These are phyloP conservation scores for Diplazon laetatorius DNA, from an alignment of 2,888 invertebrate genomes.

Conservation along the genomic window DNA sequence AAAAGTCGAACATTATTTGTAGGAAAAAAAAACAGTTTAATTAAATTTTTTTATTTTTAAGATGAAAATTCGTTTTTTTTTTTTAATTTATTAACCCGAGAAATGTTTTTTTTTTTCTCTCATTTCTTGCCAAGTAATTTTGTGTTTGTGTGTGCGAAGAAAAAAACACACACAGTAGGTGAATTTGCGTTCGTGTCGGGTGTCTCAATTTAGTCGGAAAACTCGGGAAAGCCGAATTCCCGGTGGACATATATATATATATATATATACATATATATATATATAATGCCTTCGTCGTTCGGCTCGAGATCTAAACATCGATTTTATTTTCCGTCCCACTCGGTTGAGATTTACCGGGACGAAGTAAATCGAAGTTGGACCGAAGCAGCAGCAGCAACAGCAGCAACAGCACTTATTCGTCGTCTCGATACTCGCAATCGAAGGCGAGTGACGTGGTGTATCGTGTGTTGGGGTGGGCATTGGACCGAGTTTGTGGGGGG, in stretches of 20 bases:
- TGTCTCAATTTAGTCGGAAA: slow-evolving; percentile 27
- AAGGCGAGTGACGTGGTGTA: slow-evolving; percentile 13
- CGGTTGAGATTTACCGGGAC: slow-evolving; percentile 52
- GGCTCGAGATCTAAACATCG: too few relatives aligned
- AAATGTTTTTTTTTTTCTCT: too few relatives aligned
- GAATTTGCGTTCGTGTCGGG: too few relatives aligned
- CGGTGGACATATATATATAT: neutral
- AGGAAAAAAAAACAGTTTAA: too few relatives aligned
- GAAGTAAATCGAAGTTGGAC: slow-evolving; percentile 52
- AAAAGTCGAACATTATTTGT: too few relatives aligned
- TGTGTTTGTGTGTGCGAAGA: slow-evolving; percentile 7
- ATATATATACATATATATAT: neutral
- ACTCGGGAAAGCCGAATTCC: slow-evolving; percentile 16
- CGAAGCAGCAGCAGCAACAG: too few relatives aligned
- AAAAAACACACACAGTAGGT: neutral
- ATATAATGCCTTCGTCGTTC: neutral
- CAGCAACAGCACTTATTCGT: slow-evolving; percentile 29
- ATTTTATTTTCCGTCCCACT: slow-evolving; percentile 30
- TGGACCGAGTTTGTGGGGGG: too few relatives aligned
- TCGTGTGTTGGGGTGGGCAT: slow-evolving; percentile 21
- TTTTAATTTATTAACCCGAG: too few relatives aligned
- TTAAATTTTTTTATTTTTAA: too few relatives aligned
- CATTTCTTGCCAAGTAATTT: too few relatives aligned
- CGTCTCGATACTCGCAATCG: slow-evolving; percentile 26
- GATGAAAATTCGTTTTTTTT: too few relatives aligned